Percentiles rank a stretch among this genome's conserved stretches.
Evolutionary conservation across 2,888 invertebrate species (phyloP).

Genomic region (Muschampia plurimacula): DNA sequence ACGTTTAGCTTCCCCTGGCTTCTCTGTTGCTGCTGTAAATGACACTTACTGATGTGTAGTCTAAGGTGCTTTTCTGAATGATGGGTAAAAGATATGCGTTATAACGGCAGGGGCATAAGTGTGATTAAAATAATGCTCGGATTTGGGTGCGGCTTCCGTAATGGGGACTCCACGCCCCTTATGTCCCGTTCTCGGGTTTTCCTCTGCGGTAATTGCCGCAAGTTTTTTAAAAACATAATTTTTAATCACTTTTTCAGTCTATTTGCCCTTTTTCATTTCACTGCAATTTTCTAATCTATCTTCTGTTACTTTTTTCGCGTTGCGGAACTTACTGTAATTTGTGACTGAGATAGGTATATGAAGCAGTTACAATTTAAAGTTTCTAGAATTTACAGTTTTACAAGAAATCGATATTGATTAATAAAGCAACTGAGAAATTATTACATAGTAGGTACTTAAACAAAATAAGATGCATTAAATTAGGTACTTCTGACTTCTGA

Average conservation of each 20-base stretch:
- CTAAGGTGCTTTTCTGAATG: slow-evolving; percentile 10
- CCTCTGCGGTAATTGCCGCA: slow-evolving; percentile 51
- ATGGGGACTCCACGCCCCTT: slow-evolving; percentile 53
- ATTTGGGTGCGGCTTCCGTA: slow-evolving; percentile 73
- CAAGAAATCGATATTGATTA: no score
- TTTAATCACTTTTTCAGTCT: slow-evolving; percentile 38
- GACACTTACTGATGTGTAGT: slow-evolving; percentile 1
- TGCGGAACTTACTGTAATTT: not conserved
- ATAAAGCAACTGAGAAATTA: no score
- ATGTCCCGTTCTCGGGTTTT: slow-evolving; percentile 54
- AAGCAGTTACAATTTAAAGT: not conserved
- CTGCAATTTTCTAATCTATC: slow-evolving; percentile 27
- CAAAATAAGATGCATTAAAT: no score
- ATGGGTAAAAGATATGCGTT: slow-evolving; percentile 53
- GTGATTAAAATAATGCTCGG: slow-evolving; percentile 82
- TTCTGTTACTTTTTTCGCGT: slow-evolving; percentile 13
- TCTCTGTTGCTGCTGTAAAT: slow-evolving; percentile 14
- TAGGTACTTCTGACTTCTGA: no score
- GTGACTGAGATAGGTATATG: not conserved
- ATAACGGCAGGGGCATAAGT: slow-evolving; percentile 71
- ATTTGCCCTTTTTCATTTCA: slow-evolving; percentile 27
- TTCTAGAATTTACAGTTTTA: no score
- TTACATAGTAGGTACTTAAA: no score
- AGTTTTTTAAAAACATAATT: slow-evolving; percentile 47
- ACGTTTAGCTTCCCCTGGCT: slow-evolving; percentile 22